A percentile compares a stretch with the other conserved stretches of the same genome.
phyloP scores from a whole-genome alignment of 2,888 invertebrate genomes.

The Zele albiditarsus region DNA sequence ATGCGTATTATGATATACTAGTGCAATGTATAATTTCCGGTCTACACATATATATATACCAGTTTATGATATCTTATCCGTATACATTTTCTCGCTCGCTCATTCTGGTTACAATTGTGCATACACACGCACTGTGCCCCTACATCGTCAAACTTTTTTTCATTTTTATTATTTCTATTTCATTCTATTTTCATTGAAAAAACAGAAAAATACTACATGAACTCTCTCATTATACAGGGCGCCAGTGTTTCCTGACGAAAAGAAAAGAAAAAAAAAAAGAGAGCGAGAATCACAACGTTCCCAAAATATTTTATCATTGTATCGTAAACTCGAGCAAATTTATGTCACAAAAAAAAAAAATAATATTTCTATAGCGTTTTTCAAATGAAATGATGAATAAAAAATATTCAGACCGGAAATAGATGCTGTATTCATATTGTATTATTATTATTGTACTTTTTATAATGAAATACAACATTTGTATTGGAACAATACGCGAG shows the following conservation, averaged over 20 bases:
- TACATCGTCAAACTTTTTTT: neutral
- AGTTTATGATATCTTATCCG: constrained; percentile 36
- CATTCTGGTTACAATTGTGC: constrained; percentile 6
- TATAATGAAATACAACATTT: neutral
- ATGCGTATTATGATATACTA: constrained; percentile 18
- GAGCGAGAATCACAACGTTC: neutral
- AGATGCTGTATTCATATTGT: neutral
- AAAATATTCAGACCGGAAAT: neutral
- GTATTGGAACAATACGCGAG: neutral
- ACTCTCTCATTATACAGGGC: neutral
- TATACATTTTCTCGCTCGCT: constrained; percentile 29
- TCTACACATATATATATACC: constrained; percentile 10
- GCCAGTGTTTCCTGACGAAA: neutral
- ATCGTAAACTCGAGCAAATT: neutral
- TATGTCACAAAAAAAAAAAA: neutral
- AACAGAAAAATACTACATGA: constrained; percentile 15
- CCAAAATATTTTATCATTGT: neutral
- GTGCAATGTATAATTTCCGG: constrained; percentile 36
- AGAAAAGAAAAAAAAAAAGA: constrained; percentile 23
- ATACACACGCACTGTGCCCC: neutral
- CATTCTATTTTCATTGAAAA: neutral
- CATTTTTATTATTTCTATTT: constrained; percentile 7
- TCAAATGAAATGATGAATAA: neutral
- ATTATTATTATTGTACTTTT: neutral
- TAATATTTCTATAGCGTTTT: neutral